Conservation (phyloP, 2,797 vertebrate species). For the Iguana delicatissima region DNA sequence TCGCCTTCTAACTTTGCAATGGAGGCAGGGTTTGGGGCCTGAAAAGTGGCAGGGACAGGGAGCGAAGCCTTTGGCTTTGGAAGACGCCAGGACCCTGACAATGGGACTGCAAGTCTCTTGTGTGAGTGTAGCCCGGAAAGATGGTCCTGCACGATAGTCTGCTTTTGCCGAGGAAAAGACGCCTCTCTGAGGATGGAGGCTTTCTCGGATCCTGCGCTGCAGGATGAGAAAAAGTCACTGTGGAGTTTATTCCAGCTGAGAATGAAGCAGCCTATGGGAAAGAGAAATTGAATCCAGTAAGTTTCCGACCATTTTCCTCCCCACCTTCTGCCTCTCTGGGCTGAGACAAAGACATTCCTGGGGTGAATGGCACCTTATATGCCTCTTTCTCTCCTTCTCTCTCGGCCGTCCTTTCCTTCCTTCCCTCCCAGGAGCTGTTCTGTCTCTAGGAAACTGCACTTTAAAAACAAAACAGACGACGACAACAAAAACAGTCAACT, state of each 20-base stretch:
- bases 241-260: neutral
- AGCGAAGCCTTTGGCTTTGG: neutral
- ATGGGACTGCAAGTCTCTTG: neutral
- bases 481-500: neutral
- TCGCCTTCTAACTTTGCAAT: neutral
- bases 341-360: conserved; percentile 14
- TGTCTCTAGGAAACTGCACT: conserved; percentile 40
- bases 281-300: neutral
- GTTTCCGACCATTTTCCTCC: conserved; percentile 7
- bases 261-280: neutral
- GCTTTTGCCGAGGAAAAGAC: neutral
- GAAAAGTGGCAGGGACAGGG: neutral
- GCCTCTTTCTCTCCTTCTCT: neutral
- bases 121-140: neutral
- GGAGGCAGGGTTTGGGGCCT: neutral
- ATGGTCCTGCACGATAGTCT: neutral
- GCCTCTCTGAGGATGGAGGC: neutral
- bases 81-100: neutral
- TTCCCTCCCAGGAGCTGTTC: conserved; percentile 1
- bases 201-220: neutral
- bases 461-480: conserved; percentile 10
- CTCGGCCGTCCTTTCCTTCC: neutral
- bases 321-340: neutral
- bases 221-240: neutral
- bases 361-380: neutral